A percentile compares a stretch with the other conserved stretches of the same genome.
These are phyloP conservation scores for Platorchestia sp. DNA, from an alignment of 1,140 invertebrate species.

Conservation along the genomic window DNA sequence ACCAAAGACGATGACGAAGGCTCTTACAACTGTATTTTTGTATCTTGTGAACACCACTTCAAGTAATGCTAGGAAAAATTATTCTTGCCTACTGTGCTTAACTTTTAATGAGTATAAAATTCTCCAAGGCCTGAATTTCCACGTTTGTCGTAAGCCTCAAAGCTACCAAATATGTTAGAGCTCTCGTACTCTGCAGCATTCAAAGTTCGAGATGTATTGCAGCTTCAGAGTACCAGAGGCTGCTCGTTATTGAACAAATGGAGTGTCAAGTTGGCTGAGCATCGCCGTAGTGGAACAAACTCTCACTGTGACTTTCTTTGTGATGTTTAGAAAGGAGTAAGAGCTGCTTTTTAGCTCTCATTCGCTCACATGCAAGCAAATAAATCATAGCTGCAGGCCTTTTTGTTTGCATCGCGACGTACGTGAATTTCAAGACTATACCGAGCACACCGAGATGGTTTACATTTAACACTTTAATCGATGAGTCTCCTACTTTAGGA, in stretches of 20 bases:
- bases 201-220: not conserved
- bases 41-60: too few species aligned
- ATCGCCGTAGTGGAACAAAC: not conserved
- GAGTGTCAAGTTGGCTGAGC: not conserved
- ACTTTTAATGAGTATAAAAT: not conserved
- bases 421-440: not conserved
- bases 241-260: not conserved
- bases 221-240: not conserved
- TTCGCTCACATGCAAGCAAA: not conserved
- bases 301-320: not conserved
- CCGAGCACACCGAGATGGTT: not conserved
- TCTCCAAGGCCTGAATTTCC: not conserved
- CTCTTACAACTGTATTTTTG: too few species aligned
- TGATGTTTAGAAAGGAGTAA: not conserved
- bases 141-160: not conserved
- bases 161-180: too few species aligned
- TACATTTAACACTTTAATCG: not conserved
- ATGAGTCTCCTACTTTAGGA: not conserved
- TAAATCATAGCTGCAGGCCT: not conserved
- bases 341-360: not conserved
- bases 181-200: not conserved
- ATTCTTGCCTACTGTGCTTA: too few species aligned
- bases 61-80: too few species aligned
- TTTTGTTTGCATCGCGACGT: not conserved
- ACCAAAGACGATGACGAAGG: too few species aligned